Conservation (phyloP, 1,140 invertebrate genomes). For the Episyrphus balteatus region DNA sequence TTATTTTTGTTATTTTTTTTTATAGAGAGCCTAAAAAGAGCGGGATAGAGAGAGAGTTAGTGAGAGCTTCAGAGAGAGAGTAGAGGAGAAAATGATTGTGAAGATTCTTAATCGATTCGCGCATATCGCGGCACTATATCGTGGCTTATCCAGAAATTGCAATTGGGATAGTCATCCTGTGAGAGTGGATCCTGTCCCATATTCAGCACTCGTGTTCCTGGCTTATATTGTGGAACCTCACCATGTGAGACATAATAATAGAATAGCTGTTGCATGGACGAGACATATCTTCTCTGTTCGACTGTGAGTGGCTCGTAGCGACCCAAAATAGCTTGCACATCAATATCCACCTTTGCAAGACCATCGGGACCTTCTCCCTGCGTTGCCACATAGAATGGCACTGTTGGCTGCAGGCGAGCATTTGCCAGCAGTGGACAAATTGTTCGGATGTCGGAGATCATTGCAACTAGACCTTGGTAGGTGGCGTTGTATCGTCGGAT, state of each 20-base stretch:
- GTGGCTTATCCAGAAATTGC: conserved; percentile 62
- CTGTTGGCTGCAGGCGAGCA: conserved; percentile 43
- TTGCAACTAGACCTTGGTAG: conserved; percentile 50
- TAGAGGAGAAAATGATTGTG: too few species aligned
- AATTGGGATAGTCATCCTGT: conserved; percentile 51
- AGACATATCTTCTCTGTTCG: conserved; percentile 58
- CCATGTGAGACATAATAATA: conserved; percentile 69
- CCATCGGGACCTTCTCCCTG: conserved; percentile 43
- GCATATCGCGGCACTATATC: conserved; percentile 61
- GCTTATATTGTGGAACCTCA: conserved; percentile 44
- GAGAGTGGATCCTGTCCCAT: conserved; percentile 56
- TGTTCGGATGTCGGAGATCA: conserved; percentile 69
- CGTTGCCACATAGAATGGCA: conserved; percentile 63
- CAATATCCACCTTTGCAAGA: conserved; percentile 51
- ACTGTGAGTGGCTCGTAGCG: conserved; percentile 56
- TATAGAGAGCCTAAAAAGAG: too few species aligned
- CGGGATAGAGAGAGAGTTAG: too few species aligned
- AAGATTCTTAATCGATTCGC: conserved; percentile 28
- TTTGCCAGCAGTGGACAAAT: conserved; percentile 62
- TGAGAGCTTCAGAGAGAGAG: too few species aligned
- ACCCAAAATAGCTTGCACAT: conserved; percentile 67
- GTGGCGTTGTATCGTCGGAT: conserved; percentile 53
- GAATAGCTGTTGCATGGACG: conserved; percentile 69
- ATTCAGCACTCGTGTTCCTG: conserved; percentile 45
- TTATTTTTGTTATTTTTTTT: too few species aligned